Evolutionary conservation across 2,888 invertebrate species (phyloP).

Genomic region (Plebejus argus): DNA sequence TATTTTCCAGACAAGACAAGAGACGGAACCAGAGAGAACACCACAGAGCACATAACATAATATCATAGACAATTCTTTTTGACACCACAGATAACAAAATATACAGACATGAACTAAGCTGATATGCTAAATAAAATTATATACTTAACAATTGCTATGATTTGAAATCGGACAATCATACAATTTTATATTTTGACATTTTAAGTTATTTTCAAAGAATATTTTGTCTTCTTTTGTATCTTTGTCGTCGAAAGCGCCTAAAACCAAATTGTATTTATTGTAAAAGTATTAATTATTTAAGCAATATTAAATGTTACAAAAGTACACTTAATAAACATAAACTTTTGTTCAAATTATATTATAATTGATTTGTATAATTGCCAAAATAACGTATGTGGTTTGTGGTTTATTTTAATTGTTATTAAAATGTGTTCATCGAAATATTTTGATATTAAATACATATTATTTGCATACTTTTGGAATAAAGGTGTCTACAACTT

Average conservation of each 20-base stretch:
- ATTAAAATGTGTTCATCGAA: constrained; percentile 4
- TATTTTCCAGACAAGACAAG: too few relatives aligned
- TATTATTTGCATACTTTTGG: neutral
- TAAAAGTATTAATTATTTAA: constrained; percentile 23
- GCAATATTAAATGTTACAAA: constrained; percentile 24
- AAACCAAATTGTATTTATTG: constrained; percentile 13
- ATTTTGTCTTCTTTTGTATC: neutral
- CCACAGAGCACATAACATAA: too few relatives aligned
- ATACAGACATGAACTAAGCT: too few relatives aligned
- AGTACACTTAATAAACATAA: neutral
- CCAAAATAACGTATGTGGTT: neutral
- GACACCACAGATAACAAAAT: too few relatives aligned
- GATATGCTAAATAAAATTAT: too few relatives aligned
- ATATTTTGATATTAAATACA: constrained; percentile 18
- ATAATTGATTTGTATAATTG: neutral
- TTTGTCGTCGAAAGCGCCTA: neutral
- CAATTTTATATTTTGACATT: neutral
- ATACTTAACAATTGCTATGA: constrained; percentile 8
- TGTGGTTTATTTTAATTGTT: neutral
- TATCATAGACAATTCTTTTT: too few relatives aligned
- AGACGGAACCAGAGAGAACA: too few relatives aligned
- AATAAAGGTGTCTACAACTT: constrained; percentile 28
- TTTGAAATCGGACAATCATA: neutral
- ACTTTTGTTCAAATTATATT: neutral
- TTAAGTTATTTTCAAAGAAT: neutral